Conservation (phyloP, 2,888 invertebrate species). For the Drosophila koepferae region DNA sequence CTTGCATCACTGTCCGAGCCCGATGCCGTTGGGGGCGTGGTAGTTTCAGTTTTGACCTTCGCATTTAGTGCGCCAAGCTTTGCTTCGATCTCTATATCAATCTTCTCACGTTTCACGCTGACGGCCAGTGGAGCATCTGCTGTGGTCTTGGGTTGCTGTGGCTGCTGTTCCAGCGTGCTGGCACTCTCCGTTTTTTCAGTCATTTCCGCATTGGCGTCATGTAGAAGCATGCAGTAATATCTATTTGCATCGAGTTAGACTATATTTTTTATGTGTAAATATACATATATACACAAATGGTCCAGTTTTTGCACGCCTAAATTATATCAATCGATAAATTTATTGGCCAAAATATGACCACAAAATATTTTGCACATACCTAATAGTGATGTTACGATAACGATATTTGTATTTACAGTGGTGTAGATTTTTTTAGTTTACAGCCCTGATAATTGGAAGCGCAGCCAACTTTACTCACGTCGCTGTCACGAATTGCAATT, state of each 20-base stretch:
- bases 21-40: constrained; percentile 22
- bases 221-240: constrained; percentile 10
- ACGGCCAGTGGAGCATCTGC: constrained; percentile 3
- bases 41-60: constrained; percentile 49
- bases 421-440: constrained; percentile 18
- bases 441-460: constrained; percentile 43
- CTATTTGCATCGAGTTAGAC: background rate
- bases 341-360: constrained; percentile 16
- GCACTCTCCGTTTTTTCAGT: constrained; percentile 52
- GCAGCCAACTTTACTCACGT: constrained; percentile 76
- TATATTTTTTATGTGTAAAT: constrained; percentile 16
- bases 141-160: constrained; percentile 16
- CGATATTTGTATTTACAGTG: constrained; percentile 13
- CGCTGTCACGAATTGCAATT: constrained; percentile 78
- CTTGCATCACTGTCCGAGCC: constrained; percentile 40
- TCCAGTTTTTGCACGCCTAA: constrained; percentile 48
- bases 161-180: constrained; percentile 39
- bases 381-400: constrained; percentile 23
- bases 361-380: constrained; percentile 19
- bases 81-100: constrained; percentile 81
- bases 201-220: constrained; percentile 41
- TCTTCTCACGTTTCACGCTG: constrained; percentile 81
- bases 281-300: constrained; percentile 29
- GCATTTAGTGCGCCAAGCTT: constrained; percentile 70
- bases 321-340: constrained; percentile 35